These are phyloP conservation scores for Andrena minutula DNA, from an alignment of 2,888 invertebrate genomes.

Conservation along the genomic window DNA sequence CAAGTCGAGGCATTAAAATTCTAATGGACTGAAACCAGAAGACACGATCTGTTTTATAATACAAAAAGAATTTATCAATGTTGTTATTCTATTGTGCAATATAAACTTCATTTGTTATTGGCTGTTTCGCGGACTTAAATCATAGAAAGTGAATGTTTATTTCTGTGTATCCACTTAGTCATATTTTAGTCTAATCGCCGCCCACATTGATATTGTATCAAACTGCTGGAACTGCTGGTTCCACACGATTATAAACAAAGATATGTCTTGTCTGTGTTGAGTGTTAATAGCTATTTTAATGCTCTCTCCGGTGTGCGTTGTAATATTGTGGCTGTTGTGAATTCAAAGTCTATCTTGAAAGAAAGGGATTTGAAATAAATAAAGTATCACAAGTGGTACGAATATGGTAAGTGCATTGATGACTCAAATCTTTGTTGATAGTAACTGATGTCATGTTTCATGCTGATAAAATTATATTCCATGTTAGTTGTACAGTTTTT, in stretches of 20 bases:
- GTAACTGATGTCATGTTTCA: constrained; percentile 21
- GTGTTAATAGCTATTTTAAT: constrained; percentile 20
- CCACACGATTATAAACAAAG: constrained; percentile 41
- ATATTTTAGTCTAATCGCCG: constrained; percentile 46
- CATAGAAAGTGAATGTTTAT: constrained; percentile 53
- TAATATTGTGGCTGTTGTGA: constrained; percentile 30
- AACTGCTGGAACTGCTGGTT: constrained; percentile 41
- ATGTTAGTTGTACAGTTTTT: neutral
- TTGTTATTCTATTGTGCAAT: constrained; percentile 11
- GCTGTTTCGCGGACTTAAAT: constrained; percentile 25
- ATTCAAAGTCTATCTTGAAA: constrained; percentile 26
- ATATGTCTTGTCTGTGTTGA: constrained; percentile 25
- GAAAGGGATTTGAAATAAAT: constrained; percentile 37
- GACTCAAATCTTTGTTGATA: constrained; percentile 38
- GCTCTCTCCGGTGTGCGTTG: neutral
- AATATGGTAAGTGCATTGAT: constrained; percentile 56
- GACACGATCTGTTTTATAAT: neutral
- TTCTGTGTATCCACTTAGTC: constrained; percentile 43
- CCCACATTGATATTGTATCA: constrained; percentile 50
- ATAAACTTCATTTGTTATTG: constrained; percentile 22
- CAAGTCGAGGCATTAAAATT: neutral
- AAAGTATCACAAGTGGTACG: constrained; percentile 37
- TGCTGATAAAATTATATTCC: constrained; percentile 24
- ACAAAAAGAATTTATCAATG: neutral
- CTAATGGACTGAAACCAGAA: neutral